Base-by-base conservation (phyloP, 2,888 invertebrate species). In the Latrodectus hesperus region DNA sequence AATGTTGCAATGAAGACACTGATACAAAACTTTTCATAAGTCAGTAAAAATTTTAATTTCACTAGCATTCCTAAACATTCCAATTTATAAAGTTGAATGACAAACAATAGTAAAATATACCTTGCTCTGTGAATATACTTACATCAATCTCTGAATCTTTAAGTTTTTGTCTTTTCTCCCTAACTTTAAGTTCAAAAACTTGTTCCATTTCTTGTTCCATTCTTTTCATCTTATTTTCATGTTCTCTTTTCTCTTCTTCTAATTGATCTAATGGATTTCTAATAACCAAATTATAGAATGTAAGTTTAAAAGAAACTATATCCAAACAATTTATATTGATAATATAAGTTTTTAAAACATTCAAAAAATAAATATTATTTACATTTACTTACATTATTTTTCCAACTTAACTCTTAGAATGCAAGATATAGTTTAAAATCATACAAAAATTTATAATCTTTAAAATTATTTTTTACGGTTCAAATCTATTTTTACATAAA, bases 191-290 rank as follows among this genome's bases (percentile, higher is more conserved):
- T 92, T 99, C 98, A 93, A 99, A 99, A 90, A 99, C 99, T 93
- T 98, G 98, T 92, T 99, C 99, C 98, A 99, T 98, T 93, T 99
- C 99, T 71, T 96, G 96, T 93, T 99, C 99, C 97, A 98, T 98
- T 93, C 98, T 98, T 93, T 98, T 98, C 96, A 99, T 97, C 93
- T 98, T 98, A 90, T 95, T 94, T 92, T 98, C 98, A 91, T 99
- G 99, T 91, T 98, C 98, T 89, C 96, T 95, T 92, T 98, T 98
- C 92, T 99, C 99, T 92, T 99, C 98, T 92, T 99, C 99, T 96
- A 99, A 97, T 93, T 98, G 98, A 84, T 98, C 97, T 92, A 99
- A 94, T 68, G 99, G 99, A 94, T 99, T 99, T 95, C 97, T 97
- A 93, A 22, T 93, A 93, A 17, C 76, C 22, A 53, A 72, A 76